phyloP scores from a whole-genome alignment of 2,888 invertebrate genomes.

The Metacarcinus magister region DNA sequence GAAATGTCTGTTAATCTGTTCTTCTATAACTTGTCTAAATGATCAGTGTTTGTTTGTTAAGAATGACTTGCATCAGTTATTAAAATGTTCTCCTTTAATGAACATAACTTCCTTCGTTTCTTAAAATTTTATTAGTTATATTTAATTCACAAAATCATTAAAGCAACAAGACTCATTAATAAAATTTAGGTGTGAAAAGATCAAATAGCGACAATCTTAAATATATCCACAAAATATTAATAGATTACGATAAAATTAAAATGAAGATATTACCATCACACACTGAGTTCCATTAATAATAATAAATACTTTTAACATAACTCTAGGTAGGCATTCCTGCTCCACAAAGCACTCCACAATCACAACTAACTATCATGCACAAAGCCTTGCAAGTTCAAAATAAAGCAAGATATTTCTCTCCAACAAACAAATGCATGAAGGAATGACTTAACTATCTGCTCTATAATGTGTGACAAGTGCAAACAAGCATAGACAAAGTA shows the following conservation, averaged over 20 bases:
- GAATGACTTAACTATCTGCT: neutral
- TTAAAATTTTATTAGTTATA: neutral
- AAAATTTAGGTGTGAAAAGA: neutral
- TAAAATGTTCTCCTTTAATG: no score
- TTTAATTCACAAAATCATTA: neutral
- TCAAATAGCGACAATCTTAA: neutral
- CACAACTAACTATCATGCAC: neutral
- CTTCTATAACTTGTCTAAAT: no score
- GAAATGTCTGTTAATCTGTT: no score
- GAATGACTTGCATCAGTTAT: no score
- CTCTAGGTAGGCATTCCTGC: neutral
- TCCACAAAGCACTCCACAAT: neutral
- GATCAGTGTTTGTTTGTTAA: no score
- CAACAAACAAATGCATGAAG: neutral
- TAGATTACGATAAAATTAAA: neutral
- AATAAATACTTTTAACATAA: neutral
- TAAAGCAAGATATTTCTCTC: neutral
- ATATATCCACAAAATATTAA: neutral
- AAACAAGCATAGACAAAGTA: neutral
- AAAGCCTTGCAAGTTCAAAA: neutral
- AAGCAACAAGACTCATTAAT: neutral
- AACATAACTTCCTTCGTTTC: no score
- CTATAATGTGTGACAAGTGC: neutral
- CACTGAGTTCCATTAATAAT: neutral
- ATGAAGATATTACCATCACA: neutral